These are phyloP conservation scores for Narcine bancroftii DNA, from an alignment of 2,113 vertebrate species.

Conservation along the genomic window DNA sequence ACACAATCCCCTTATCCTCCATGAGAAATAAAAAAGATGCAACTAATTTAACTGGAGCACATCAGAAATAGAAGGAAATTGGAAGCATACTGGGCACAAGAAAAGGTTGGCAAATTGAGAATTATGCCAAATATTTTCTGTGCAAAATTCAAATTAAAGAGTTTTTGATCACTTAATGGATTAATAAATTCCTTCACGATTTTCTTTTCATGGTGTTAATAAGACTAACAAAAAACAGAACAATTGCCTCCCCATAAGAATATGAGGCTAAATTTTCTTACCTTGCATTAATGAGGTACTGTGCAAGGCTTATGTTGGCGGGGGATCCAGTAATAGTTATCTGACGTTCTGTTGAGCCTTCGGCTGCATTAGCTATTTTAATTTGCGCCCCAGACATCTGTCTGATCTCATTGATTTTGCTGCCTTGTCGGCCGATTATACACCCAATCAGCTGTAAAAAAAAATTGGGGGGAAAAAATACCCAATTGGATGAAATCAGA, in stretches of 20 bases:
- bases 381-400: conserved; percentile 99
- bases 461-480: conserved; percentile 45
- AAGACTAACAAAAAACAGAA: neutral
- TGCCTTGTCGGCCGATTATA: conserved; percentile 97
- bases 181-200: neutral
- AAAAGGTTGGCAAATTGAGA: neutral
- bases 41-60: neutral
- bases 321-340: conserved; percentile 97
- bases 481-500: neutral
- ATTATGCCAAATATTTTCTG: neutral
- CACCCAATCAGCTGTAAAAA: conserved; percentile 96
- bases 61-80: neutral
- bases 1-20: neutral
- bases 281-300: conserved; percentile 99
- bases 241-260: neutral
- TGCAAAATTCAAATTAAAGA: neutral
- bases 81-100: neutral
- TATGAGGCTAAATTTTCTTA: conserved; percentile 47
- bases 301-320: conserved; percentile 96
- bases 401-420: conserved; percentile 99
- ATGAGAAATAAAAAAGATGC: neutral
- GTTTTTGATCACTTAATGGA: neutral
- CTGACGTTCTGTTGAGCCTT: conserved; percentile 94
- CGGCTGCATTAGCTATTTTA: conserved; percentile 95
- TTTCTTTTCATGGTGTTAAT: neutral